Evolutionary conservation across 2,888 invertebrate genomes (phyloP), one percentile per base, ranked within the genome.

Genomic region (Orthosia gothica): DNA sequence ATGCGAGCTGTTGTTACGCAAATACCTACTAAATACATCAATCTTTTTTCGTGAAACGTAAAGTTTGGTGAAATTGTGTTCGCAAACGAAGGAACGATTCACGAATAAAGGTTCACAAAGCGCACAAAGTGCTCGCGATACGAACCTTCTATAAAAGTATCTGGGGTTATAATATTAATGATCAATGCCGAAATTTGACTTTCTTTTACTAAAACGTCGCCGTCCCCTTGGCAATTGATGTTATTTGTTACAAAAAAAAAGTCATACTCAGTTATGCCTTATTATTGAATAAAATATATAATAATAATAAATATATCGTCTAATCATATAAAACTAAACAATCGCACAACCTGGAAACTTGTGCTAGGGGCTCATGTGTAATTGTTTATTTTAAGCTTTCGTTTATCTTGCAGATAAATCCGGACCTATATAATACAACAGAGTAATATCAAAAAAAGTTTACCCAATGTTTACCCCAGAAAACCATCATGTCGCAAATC

Each of bases 401-500:
- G 12, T 54, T 78, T 77, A 80, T 78, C 70, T 64, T 70, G 12
- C 50, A 81, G 74, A 67, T 74, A 79, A 79, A 32, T 5, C n/a
- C 11, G 12, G 15, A 70, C 52, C 18, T 74, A 70, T 70, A 70
- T 70, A 61, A 63, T 3, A 65, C 1, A 64, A 47, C 20, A 16
- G 57, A 74, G 18, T n/a, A 12, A 23, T 11, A 40, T 11, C 1
- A n/a, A 23, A 47, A 23, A 23, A 55, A 54, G 16, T 52, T 45
- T n/a, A 16, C 11, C 4, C 2, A 32, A 45, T 64, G 15, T 69
- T 63, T 23, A 32, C 11, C 0, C 13, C 13, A 20, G 26, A 9
- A 32, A 23, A 68, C 20, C 70, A 86, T 52, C 16, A 90, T 90
- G 91, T 68, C 81, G 47, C 68, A 71, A 40, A 76, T 87, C 20